These are phyloP conservation scores for Andrena bicolor DNA, from an alignment of 2,888 invertebrate species.

Conservation along the genomic window DNA sequence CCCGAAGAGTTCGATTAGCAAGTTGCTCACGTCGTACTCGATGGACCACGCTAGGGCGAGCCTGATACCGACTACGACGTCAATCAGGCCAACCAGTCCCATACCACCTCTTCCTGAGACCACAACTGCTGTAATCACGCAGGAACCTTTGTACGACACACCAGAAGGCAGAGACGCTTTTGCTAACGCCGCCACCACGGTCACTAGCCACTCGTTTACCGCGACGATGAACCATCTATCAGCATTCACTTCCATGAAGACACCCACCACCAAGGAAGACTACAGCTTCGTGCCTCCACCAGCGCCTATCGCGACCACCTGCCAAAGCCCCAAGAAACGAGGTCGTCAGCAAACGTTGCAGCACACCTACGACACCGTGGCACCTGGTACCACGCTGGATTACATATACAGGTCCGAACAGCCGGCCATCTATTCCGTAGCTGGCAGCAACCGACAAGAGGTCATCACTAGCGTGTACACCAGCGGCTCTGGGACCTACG, in stretches of 20 bases:
- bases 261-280: conserved; percentile 86
- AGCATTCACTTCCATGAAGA: conserved; percentile 86
- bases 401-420: conserved; percentile 86
- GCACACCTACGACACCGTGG: conserved; percentile 77
- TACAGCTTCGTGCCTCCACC: conserved; percentile 87
- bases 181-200: conserved; percentile 70
- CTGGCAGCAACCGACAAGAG: conserved; percentile 90
- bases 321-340: conserved; percentile 85
- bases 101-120: conserved; percentile 80
- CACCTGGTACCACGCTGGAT: conserved; percentile 81
- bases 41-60: conserved; percentile 77
- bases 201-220: conserved; percentile 71
- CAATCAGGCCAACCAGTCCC: conserved; percentile 76
- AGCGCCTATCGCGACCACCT: conserved; percentile 85
- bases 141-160: conserved; percentile 82
- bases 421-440: conserved; percentile 91
- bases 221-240: conserved; percentile 85
- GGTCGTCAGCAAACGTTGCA: conserved; percentile 79
- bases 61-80: conserved; percentile 71
- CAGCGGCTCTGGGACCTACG: conserved; percentile 88
- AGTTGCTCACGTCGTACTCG: conserved; percentile 81
- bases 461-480: conserved; percentile 92
- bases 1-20: conserved; percentile 88
- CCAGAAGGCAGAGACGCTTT: conserved; percentile 81
- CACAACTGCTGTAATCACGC: conserved; percentile 68